Base-by-base conservation (phyloP, 1,140 invertebrate species). In the Aphidius gifuensis region DNA sequence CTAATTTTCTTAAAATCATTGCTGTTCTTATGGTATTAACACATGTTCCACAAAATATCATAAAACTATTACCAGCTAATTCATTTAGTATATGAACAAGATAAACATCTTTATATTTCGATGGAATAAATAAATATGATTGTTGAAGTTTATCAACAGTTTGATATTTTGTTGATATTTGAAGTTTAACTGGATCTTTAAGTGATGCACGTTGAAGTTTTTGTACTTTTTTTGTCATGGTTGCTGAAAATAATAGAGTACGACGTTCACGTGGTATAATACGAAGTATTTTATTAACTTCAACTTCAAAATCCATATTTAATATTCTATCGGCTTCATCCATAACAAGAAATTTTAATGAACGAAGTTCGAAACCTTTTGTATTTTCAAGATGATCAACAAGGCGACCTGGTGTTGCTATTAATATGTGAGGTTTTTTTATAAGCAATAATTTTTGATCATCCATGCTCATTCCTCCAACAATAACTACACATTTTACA, bases 381-480 rank as follows among this genome's bases (percentile, higher is more conserved):
- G 94, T 95, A 69, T 96, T 96, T 78, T 96, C 91, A 47, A 96
- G 82, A 80, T 96, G 93, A 81, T 97, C 94, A 4, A 96, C 87
- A 39, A 96, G 80, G 71, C 94, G 80, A 46, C 94, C 94, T 5
- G 94, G 94, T 1, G 94, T 97, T 5, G 93, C 93, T 64, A 99
- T 93, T 53, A 99, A 87, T 64, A 98, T 90, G 71, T 98, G 96
- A 9, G 96, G 96, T 71, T 97, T 97, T 74, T 97, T 98, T 1
- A 93, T 92, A 21, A 99, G 77, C 67, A 90, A 84, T 50, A 98
- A 76, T 0, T 93, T 87, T 76, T 99, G 97, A 0, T 92, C 88
- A 70, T 94, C 91, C 94, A 98, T 98, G 74, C 99, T 96, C 86
- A 98, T 96, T 4, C 97, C 97, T 60, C 97, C 97, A 47, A 99